Evolutionary conservation across 2,888 invertebrate species (phyloP), one percentile per base, ranked within the genome.

Genomic region (Bombylius discolor): DNA sequence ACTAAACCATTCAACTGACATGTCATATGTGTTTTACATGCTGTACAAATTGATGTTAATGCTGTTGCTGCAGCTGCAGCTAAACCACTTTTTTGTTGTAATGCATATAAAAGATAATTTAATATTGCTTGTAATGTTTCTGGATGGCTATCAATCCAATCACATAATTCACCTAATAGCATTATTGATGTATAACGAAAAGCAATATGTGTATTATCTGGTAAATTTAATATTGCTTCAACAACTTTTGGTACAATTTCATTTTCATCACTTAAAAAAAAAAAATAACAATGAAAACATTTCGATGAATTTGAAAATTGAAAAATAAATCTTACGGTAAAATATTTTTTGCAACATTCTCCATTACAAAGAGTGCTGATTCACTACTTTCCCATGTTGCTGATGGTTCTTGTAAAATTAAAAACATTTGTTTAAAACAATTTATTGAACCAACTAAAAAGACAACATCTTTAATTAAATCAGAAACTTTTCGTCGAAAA

Each of bases 381-480:
- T 98, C 98, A 1, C 87, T 89, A 52, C 87, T 83, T 67, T 96
- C 93, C 97, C 98, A 98, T 2, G 89, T 84, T 31, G 81, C 80
- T 58, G 81, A 80, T 0, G 86, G 82, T 56, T 78, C 75, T 64
- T 87, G 85, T 36, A 96, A 78, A 53, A 84, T 81, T 0, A 84
- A 71, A 69, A 89, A 89, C 88, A 94, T 93, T 77, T 95, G 92
- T 55, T 87, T 80, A 72, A 97, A 95, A 70, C 93, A 93, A 42
- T 87, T 84, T 59, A 88, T 87, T 39, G 95, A 94, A 3, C 96
- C 95, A 59, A 97, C 89, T 55, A 98, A 90, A 74, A 97, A 98
- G 47, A 95, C 91, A 49, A 98, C 91, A 70, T 99, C 98, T 71
- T 95, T 94, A 60, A 98, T 89, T 56, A 98, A 77, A 69, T 98